Percentiles rank a stretch among this genome's conserved stretches.
phyloP scores from a whole-genome alignment of 2,113 vertebrate genomes.

The Clarias macrocephalus region DNA sequence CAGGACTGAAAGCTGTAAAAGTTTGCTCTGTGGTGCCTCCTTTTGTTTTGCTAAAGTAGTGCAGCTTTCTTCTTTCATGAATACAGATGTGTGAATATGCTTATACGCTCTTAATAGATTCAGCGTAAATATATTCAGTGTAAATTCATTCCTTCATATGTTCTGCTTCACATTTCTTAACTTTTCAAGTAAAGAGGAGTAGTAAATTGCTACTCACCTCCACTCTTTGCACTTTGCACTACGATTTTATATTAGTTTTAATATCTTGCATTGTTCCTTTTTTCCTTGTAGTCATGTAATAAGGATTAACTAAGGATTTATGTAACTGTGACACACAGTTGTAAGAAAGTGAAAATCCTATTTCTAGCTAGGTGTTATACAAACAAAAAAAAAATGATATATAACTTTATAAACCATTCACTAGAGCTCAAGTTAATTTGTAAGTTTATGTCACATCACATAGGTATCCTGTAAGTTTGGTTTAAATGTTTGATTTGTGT shows the following conservation, averaged over 20 bases:
- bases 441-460: neutral
- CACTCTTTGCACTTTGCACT: neutral
- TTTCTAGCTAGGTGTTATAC: neutral
- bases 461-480: neutral
- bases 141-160: neutral
- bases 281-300: neutral
- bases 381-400: neutral
- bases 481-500: neutral
- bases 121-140: neutral
- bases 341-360: neutral
- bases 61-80: conserved; percentile 5
- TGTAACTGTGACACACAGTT: neutral
- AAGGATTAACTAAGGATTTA: neutral
- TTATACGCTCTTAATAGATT: neutral
- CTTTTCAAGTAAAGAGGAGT: neutral
- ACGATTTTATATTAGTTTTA: neutral
- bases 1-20: neutral
- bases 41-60: conserved; percentile 37
- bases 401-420: neutral
- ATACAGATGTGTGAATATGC: neutral
- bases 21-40: conserved; percentile 44
- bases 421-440: neutral
- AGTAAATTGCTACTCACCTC: neutral
- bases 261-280: neutral
- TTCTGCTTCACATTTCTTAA: neutral